phyloP scores from a whole-genome alignment of 2,797 vertebrate species.

The Natrix natrix region DNA sequence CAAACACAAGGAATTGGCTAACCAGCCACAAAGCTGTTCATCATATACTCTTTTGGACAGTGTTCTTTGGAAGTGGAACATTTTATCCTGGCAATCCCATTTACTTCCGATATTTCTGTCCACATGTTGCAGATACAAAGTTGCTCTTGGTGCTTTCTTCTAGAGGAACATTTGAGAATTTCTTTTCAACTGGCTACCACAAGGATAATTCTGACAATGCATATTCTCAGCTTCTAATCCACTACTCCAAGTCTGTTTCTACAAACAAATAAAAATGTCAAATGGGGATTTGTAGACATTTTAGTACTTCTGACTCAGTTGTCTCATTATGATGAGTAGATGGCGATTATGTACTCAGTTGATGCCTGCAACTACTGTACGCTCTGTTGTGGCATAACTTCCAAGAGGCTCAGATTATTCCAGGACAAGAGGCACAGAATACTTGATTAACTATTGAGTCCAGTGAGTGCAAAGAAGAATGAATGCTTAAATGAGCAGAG shows the following conservation, averaged over 20 bases:
- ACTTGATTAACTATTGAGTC: slow-evolving; percentile 45
- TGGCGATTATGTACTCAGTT: slow-evolving; percentile 25
- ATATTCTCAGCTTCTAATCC: slow-evolving; percentile 32
- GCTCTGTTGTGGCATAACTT: slow-evolving; percentile 56
- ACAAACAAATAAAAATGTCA: slow-evolving; percentile 49
- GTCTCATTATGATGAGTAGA: slow-evolving; percentile 44
- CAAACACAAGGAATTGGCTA: slow-evolving; percentile 58
- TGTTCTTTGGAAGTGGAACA: slow-evolving; percentile 32
- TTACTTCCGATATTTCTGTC: slow-evolving; percentile 48
- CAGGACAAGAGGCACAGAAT: slow-evolving; percentile 54
- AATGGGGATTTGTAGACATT: slow-evolving; percentile 31
- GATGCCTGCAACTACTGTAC: slow-evolving; percentile 50
- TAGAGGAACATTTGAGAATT: neutral
- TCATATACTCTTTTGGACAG: slow-evolving; percentile 56
- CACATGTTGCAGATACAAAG: slow-evolving; percentile 39
- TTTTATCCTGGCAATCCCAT: slow-evolving; percentile 46
- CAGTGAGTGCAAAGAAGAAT: slow-evolving; percentile 47
- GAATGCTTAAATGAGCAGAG: slow-evolving; percentile 52
- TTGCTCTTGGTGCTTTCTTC: slow-evolving; percentile 12
- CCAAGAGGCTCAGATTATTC: slow-evolving; percentile 61
- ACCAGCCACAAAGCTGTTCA: slow-evolving; percentile 48
- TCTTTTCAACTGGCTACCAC: slow-evolving; percentile 35
- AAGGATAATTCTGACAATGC: slow-evolving; percentile 31
- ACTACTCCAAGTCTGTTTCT: slow-evolving; percentile 42
- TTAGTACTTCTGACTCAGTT: slow-evolving; percentile 41